These are phyloP conservation scores for Acipenser transmontanus DNA, from an alignment of 2,797 vertebrate genomes.

Conservation along the genomic window DNA sequence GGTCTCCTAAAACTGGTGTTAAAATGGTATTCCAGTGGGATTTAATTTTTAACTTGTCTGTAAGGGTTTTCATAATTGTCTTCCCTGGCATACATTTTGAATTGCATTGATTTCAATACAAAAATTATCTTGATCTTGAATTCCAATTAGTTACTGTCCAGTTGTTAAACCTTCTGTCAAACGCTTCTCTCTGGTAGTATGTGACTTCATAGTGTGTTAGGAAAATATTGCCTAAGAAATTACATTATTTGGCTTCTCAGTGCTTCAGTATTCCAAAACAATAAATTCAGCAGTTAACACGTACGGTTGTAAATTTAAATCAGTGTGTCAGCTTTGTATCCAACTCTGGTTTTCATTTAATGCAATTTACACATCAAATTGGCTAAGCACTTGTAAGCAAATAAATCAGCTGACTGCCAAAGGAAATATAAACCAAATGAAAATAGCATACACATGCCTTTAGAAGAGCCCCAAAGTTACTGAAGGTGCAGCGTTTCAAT, in stretches of 20 bases:
- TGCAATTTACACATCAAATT: constrained; percentile 18
- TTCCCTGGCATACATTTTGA: too few relatives aligned
- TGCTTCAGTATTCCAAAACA: constrained; percentile 15
- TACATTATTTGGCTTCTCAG: constrained; percentile 16
- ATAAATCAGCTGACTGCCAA: constrained; percentile 15
- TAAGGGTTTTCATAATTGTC: too few relatives aligned
- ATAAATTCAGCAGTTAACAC: constrained; percentile 20
- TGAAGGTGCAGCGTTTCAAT: neutral
- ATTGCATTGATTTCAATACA: neutral
- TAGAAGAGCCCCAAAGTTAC: neutral
- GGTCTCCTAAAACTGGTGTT: too few relatives aligned
- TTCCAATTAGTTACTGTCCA: neutral
- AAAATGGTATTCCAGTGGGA: too few relatives aligned
- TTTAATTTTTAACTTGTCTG: too few relatives aligned
- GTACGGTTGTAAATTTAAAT: constrained; percentile 22
- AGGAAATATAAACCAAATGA: constrained; percentile 9
- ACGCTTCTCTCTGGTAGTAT: neutral
- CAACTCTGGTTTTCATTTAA: constrained; percentile 19
- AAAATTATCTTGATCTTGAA: neutral
- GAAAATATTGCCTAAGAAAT: constrained; percentile 12
- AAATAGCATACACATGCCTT: constrained; percentile 8
- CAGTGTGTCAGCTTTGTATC: constrained; percentile 16
- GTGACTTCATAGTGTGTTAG: constrained; percentile 10
- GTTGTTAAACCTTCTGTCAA: constrained; percentile 1
- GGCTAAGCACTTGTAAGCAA: constrained; percentile 9